Base-by-base conservation (phyloP, 1,140 invertebrate genomes). In the Planococcus citri region DNA sequence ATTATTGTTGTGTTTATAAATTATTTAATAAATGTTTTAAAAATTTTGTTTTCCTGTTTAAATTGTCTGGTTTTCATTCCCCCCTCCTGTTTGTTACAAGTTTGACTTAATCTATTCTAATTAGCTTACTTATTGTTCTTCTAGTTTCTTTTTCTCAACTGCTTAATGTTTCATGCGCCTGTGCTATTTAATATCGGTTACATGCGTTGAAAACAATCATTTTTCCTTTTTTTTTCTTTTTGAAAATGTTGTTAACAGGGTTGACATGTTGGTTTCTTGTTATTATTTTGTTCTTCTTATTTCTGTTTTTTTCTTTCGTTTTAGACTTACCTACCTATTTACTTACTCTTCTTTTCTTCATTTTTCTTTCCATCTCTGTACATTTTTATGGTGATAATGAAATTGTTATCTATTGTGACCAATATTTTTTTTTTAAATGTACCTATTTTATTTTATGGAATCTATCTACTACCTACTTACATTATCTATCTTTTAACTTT, bases 1-100 rank as follows among this genome's bases (percentile, higher is more conserved):
- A 64, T 64, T 64, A 64, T 64, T 64, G 60, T 64, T 64, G 60
- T 27, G 60, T 64, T 64, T 64, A 64, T 64, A 8, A 58, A 64
- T 64, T 25, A 64, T 60, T 64, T 64, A 64, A 64, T 64, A 64
- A 64, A 64, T 25, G 21, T 24, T 64, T 64, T 64, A 25, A 64
- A 64, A 64, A 25, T 20, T n/a, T 64, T 64, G 60, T 64, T 64
- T 64, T 64, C 17, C 60, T 64, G 60, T 64, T 64, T 25, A 25
- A 25, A 17, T 64, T 64, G 3, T 17, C 10, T 6, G 25, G 10
- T 64, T 24, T n/a, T n/a, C n/a, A n/a, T n/a, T n/a, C n/a, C n/a
- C n/a, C n/a, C n/a, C n/a, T 25, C 25, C 17, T 58, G 3, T 58
- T 58, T 22, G 60, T 64, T 64, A 20, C 6, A 51, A 4, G 41